phyloP scores from a whole-genome alignment of 2,113 vertebrate genomes.

The mouse (Mus musculus) region GRCm39 chr13:72091501-72092000 shows the following conservation, averaged over 20 bases:
- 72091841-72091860: neutral
- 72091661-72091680: fast-evolving
- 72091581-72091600: fast-evolving
- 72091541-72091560: fast-evolving
- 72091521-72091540: fast-evolving
- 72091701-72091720: neutral
- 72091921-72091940: too few species aligned
- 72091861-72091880: fast-evolving
- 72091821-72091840: fast-evolving
- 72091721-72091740: fast-evolving
- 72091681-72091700: fast-evolving
- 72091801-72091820: fast-evolving
- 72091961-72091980: neutral
- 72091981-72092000: neutral
- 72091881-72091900: fast-evolving
- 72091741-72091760: neutral
- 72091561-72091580: fast-evolving
- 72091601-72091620: fast-evolving
- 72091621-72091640: neutral
- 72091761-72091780: too few species aligned
- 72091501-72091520: fast-evolving
- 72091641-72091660: fast-evolving
- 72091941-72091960: neutral
- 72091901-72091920: fast-evolving
- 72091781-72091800: neutral